Evolutionary conservation across 1,140 invertebrate genomes (phyloP).

Genomic region (Pseudomyrmex gracilis): DNA sequence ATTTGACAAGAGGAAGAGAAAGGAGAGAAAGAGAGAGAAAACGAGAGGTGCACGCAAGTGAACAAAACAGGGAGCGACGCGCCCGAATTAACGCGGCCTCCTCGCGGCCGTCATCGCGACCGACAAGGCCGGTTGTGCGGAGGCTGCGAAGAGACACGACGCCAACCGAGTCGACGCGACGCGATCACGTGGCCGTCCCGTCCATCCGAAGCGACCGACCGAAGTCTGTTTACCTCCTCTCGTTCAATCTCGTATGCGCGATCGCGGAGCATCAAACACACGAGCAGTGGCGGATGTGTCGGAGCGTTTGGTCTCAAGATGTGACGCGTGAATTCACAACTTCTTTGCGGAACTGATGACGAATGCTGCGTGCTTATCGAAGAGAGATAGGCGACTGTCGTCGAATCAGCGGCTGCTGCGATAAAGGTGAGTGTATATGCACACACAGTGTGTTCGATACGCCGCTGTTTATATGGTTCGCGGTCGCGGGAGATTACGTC

Average conservation of each 20-base stretch:
- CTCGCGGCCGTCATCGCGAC: conserved; percentile 10
- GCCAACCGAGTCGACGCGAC: conserved; percentile 22
- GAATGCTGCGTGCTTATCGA: conserved; percentile 16
- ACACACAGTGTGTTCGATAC: background rate
- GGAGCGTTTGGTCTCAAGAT: conserved; percentile 11
- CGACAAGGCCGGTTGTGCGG: conserved; percentile 19
- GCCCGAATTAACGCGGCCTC: conserved; percentile 43
- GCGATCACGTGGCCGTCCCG: conserved; percentile 41
- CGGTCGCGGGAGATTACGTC: conserved; percentile 22
- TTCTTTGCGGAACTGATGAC: background rate
- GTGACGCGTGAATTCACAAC: background rate
- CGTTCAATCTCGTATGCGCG: conserved; percentile 7
- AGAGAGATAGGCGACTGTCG: background rate
- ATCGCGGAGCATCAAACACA: conserved; percentile 7
- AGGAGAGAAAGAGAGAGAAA: background rate
- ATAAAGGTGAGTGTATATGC: conserved; percentile 29
- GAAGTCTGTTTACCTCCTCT: conserved; percentile 33
- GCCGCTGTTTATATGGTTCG: conserved; percentile 11
- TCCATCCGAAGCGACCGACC: background rate
- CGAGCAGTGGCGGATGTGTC: conserved; percentile 15
- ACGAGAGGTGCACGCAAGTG: background rate
- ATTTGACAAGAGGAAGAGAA: background rate
- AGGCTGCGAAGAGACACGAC: conserved; percentile 37
- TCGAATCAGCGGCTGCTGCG: background rate
- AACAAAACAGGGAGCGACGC: conserved; percentile 4